Evolutionary conservation across 2,888 invertebrate genomes (phyloP).

Genomic region (Craniophora ligustri): DNA sequence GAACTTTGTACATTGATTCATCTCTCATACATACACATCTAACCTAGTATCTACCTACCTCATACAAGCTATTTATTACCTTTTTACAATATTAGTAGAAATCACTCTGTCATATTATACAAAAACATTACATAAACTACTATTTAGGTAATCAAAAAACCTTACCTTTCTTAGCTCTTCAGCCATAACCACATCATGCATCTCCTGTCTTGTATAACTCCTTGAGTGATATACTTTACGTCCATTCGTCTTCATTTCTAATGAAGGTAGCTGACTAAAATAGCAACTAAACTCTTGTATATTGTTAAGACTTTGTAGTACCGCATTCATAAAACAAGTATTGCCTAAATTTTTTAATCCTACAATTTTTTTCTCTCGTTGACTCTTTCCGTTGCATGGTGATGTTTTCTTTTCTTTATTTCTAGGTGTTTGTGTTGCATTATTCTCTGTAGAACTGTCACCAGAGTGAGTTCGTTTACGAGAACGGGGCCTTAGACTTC

Average conservation of each 20-base stretch:
- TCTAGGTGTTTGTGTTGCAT: conserved; percentile 59
- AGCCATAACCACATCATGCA: conserved; percentile 92
- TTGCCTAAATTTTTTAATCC: conserved; percentile 94
- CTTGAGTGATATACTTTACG: conserved; percentile 89
- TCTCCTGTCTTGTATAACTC: conserved; percentile 89
- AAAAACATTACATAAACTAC: background rate
- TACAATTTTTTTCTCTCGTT: conserved; percentile 90
- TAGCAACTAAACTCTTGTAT: conserved; percentile 95
- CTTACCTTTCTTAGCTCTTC: conserved; percentile 92
- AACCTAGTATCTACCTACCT: too few relatives aligned
- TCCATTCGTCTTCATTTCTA: conserved; percentile 90
- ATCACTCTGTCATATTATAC: background rate
- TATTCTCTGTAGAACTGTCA: conserved; percentile 87
- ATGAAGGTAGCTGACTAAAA: conserved; percentile 92
- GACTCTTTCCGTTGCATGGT: conserved; percentile 81
- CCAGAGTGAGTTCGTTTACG: conserved; percentile 89
- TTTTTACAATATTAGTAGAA: background rate
- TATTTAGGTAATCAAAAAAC: background rate
- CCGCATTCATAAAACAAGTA: conserved; percentile 96
- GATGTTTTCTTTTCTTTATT: conserved; percentile 76
- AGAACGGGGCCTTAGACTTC: conserved; percentile 89
- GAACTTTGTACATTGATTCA: conserved; percentile 20
- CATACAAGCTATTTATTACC: background rate
- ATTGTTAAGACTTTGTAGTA: conserved; percentile 94
- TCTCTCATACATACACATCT: too few relatives aligned